Evolutionary conservation across 2,888 invertebrate species (phyloP).

Genomic region (Autographa pulchrina): DNA sequence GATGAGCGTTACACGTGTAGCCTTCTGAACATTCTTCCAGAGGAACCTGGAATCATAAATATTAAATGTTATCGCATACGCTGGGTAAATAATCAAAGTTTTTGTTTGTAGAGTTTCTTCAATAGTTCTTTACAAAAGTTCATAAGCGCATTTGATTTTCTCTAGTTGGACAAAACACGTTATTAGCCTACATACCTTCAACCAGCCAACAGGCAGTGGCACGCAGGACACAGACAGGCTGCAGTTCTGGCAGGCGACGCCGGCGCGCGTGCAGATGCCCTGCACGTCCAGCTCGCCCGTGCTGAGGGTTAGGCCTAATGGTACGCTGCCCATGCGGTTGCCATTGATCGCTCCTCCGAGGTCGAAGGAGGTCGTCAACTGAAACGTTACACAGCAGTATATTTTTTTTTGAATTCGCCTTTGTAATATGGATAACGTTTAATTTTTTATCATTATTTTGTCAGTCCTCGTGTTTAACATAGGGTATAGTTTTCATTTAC

Average conservation of each 20-base stretch:
- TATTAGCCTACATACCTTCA: slow-evolving; percentile 71
- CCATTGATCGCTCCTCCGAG: slow-evolving; percentile 80
- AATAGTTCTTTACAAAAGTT: too few relatives aligned
- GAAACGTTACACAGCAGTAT: slow-evolving; percentile 26
- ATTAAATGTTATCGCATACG: too few relatives aligned
- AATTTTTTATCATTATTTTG: too few relatives aligned
- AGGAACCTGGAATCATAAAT: slow-evolving; percentile 71
- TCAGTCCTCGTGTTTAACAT: too few relatives aligned
- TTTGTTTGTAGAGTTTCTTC: too few relatives aligned
- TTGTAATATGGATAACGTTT: neutral
- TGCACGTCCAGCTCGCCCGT: slow-evolving; percentile 82
- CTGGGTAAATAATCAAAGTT: too few relatives aligned
- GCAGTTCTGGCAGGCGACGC: slow-evolving; percentile 81
- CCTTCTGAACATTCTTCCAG: slow-evolving; percentile 74
- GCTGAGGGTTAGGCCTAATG: slow-evolving; percentile 78
- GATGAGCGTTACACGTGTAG: slow-evolving; percentile 78
- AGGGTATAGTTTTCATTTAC: too few relatives aligned
- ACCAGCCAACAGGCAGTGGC: slow-evolving; percentile 79
- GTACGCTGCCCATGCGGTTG: slow-evolving; percentile 81
- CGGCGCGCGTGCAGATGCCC: slow-evolving; percentile 78
- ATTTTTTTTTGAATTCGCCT: neutral
- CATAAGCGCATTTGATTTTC: too few relatives aligned
- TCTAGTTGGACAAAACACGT: too few relatives aligned
- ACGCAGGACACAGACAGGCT: slow-evolving; percentile 79
- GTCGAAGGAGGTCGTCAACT: slow-evolving; percentile 77